Evolutionary conservation across 1,140 invertebrate species (phyloP), one percentile per base, ranked within the genome.

Genomic region (Adelges cooleyi): DNA sequence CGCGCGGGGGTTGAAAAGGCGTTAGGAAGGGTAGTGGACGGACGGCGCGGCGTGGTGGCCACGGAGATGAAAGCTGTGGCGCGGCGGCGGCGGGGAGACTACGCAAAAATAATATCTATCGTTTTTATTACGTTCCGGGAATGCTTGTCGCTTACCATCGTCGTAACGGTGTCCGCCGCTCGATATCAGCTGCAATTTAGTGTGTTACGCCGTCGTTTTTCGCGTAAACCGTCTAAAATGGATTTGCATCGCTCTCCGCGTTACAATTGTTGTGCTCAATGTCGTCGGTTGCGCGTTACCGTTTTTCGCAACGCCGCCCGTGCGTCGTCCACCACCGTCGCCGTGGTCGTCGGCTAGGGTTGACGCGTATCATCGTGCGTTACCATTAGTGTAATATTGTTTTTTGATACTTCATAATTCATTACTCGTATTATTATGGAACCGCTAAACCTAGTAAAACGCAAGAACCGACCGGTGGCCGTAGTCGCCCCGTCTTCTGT

Each of bases 391-490:
- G n/a, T 33, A 33, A 33, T 33, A 6, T 33, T 33, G 5, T 6
- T 33, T n/a, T n/a, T n/a, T n/a, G n/a, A n/a, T n/a, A n/a, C n/a
- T n/a, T n/a, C n/a, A n/a, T n/a, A n/a, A n/a, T n/a, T n/a, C n/a
- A n/a, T n/a, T n/a, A n/a, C n/a, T n/a, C 36, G 36, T 38, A 44
- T 5, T 44, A 15, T 15, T 15, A 67, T 67, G 51, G 71, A 72
- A 65, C 71, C 71, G 20, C 74, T 78, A 71, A 77, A 77, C 73
- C 71, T 73, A 48, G 71, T 72, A 17, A 73, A 71, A 68, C 69
- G 65, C 52, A 77, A 76, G 68, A 78, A 76, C 67, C 76, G 75
- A 71, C 78, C 77, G 2, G 74, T 78, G 40, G 78, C 77, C 23
- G 74, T 76, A 18, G 75, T 77, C 10, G 73, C 75, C 8, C 76